Conservation (phyloP, 2,888 invertebrate species). For the Galeopsomyia nigrocyanea region DNA sequence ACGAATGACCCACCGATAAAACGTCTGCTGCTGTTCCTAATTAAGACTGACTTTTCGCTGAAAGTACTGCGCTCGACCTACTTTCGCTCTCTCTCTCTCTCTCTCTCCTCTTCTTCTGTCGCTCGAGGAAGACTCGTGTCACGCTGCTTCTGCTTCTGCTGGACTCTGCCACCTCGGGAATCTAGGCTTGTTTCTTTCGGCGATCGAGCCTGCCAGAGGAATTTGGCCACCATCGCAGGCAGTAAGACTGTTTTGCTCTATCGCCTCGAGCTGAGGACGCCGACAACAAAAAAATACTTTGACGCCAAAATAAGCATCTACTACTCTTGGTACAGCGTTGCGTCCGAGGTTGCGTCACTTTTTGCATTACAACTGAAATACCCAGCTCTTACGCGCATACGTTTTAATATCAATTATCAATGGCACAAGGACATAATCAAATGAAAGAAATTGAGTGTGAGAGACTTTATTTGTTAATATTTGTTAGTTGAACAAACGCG, state of each 20-base stretch:
- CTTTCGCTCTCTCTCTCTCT: conserved; percentile 49
- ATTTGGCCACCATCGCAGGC: conserved; percentile 33
- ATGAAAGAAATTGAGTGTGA: background rate
- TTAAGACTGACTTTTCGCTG: conserved; percentile 62
- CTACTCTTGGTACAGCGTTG: too few species aligned
- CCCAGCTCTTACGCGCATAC: too few species aligned
- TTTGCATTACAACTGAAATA: too few species aligned
- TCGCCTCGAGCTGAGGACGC: too few species aligned
- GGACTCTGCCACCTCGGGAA: conserved; percentile 13
- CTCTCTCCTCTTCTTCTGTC: background rate
- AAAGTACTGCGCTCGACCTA: conserved; percentile 54
- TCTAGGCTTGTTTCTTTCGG: conserved; percentile 40
- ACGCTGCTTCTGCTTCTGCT: too few species aligned
- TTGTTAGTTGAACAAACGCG: conserved; percentile 45
- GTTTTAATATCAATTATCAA: too few species aligned
- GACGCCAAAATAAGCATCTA: conserved; percentile 33
- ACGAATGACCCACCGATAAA: conserved; percentile 66
- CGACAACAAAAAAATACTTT: conserved; percentile 14
- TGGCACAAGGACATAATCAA: too few species aligned
- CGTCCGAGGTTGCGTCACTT: too few species aligned
- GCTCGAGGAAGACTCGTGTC: background rate
- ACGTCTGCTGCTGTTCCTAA: conserved; percentile 58
- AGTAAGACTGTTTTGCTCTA: conserved; percentile 33
- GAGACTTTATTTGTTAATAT: conserved; percentile 47
- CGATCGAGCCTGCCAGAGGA: conserved; percentile 30